A percentile compares a stretch with the other conserved stretches of the same genome.
phyloP scores from a whole-genome alignment of 1,140 invertebrate genomes.

The Diprion similis region DNA sequence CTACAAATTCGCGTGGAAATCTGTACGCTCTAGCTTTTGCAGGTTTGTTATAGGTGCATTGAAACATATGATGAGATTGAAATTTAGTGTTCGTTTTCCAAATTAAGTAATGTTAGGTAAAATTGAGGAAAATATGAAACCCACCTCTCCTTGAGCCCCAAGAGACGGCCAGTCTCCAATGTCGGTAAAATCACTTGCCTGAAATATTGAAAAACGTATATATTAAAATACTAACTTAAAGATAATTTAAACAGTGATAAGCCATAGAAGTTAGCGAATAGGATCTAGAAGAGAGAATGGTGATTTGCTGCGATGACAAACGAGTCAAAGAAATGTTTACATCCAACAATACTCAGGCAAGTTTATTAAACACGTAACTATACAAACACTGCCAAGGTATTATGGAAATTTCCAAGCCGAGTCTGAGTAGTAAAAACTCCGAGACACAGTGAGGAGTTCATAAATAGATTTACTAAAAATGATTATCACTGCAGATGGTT shows the following conservation, averaged over 20 bases:
- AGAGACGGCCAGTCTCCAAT: constrained; percentile 82
- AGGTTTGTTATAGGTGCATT: not conserved
- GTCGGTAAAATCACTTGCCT: constrained; percentile 77
- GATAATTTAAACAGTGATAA: constrained; percentile 2
- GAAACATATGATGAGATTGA: not conserved
- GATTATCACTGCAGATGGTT: too few species aligned
- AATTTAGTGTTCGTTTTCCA: not conserved
- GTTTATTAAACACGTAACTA: too few species aligned
- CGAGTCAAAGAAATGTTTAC: too few species aligned
- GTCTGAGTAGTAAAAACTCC: not conserved
- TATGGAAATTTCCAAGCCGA: constrained; percentile 1
- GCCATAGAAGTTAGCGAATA: not conserved
- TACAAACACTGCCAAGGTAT: not conserved
- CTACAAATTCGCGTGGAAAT: constrained; percentile 31
- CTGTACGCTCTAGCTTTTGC: constrained; percentile 53
- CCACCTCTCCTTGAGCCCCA: constrained; percentile 64
- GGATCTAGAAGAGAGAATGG: not conserved
- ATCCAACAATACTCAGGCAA: not conserved
- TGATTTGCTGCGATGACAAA: not conserved
- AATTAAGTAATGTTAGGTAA: not conserved
- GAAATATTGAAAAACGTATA: constrained; percentile 51
- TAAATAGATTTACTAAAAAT: too few species aligned
- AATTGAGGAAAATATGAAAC: constrained; percentile 23
- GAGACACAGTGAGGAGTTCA: not conserved
- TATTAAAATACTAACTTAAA: not conserved